A percentile compares a stretch with the other conserved stretches of the same genome.
phyloP scores from a whole-genome alignment of 2,888 invertebrate genomes.

The Eupithecia exiguata region DNA sequence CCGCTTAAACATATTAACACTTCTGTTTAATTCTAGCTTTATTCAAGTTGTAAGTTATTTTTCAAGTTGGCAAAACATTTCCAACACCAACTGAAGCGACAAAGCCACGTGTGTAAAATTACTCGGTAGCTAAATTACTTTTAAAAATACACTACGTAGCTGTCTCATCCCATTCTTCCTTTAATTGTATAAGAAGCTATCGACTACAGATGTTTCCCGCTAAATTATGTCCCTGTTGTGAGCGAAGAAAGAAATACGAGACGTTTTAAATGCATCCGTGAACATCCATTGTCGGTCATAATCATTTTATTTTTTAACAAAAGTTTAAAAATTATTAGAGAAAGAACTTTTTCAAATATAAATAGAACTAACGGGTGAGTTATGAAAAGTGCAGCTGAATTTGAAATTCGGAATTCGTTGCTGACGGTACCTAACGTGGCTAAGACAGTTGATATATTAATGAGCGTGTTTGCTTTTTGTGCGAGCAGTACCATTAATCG shows the following conservation, averaged over 20 bases:
- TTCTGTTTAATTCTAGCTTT: background rate
- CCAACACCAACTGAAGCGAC: slow-evolving; percentile 20
- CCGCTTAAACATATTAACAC: background rate
- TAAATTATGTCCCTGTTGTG: slow-evolving; percentile 73
- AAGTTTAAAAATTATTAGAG: background rate
- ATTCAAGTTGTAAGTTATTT: background rate
- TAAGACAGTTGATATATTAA: slow-evolving; percentile 84
- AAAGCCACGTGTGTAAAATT: slow-evolving; percentile 54
- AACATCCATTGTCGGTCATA: slow-evolving; percentile 60
- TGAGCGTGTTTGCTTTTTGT: slow-evolving; percentile 82
- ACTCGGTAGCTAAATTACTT: slow-evolving; percentile 67
- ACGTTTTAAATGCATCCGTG: slow-evolving; percentile 64
- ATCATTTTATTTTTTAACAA: slow-evolving; percentile 45
- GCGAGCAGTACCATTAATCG: slow-evolving; percentile 78
- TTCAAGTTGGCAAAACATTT: background rate
- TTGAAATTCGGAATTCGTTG: slow-evolving; percentile 53
- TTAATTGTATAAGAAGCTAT: slow-evolving; percentile 81
- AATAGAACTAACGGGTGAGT: slow-evolving; percentile 56
- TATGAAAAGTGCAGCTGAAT: slow-evolving; percentile 56
- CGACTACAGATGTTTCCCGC: slow-evolving; percentile 77
- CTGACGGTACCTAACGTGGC: slow-evolving; percentile 71
- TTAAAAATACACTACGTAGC: slow-evolving; percentile 74
- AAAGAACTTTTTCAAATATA: slow-evolving; percentile 15
- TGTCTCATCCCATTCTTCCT: slow-evolving; percentile 71
- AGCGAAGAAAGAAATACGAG: slow-evolving; percentile 77